phyloP scores from a whole-genome alignment of 2,113 vertebrate species.

The Pygoscelis antarcticus region DNA sequence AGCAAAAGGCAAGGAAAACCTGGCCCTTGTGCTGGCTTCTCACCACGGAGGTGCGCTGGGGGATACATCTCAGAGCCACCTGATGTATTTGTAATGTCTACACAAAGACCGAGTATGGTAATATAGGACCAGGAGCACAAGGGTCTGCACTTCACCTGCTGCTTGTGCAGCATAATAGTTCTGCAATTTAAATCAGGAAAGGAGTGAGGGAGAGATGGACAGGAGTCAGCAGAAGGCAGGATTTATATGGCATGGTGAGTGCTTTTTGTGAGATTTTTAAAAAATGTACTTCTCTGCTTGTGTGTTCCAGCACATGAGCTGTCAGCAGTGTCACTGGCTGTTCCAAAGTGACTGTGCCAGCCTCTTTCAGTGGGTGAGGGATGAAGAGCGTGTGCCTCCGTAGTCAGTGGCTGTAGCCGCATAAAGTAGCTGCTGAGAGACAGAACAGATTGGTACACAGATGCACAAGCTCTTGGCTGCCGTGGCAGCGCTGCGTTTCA shows the following conservation, averaged over 20 bases:
- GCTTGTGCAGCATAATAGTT: not conserved
- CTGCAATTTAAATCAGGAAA: not conserved
- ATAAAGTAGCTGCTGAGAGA: not conserved
- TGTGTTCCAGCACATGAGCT: not conserved
- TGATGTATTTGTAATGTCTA: fast-evolving
- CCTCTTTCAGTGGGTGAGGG: not conserved
- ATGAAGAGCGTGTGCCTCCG: not conserved
- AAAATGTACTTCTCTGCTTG: not conserved
- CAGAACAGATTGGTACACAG: not conserved
- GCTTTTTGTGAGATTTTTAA: not conserved
- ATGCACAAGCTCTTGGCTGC: not conserved
- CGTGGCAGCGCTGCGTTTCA: fast-evolving
- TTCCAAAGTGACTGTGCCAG: not conserved
- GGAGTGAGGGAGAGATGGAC: not conserved
- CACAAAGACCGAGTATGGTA: no score
- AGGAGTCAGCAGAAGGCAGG: not conserved
- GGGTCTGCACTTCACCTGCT: not conserved
- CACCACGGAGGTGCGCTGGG: fast-evolving
- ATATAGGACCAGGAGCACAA: no score
- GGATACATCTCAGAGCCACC: not conserved
- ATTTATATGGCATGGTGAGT: not conserved
- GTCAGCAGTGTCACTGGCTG: not conserved
- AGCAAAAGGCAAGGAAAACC: not conserved
- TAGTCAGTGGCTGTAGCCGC: not conserved
- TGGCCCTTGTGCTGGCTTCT: not conserved